phyloP scores from a whole-genome alignment of 2,113 vertebrate genomes.

The Sprattus sprattus region DNA sequence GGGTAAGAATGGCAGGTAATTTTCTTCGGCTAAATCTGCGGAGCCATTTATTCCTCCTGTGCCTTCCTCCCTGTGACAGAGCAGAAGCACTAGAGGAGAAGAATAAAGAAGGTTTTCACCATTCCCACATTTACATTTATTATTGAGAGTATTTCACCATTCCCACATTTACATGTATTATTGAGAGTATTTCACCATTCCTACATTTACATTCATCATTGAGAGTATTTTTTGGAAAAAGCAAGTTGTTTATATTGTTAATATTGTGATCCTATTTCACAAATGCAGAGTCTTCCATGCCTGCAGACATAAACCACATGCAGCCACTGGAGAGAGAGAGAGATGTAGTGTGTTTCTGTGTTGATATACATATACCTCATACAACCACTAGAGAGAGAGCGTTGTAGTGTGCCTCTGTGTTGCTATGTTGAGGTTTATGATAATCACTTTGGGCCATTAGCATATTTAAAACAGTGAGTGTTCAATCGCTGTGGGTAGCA shows the following conservation, averaged over 20 bases:
- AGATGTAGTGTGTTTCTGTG: too few relatives aligned
- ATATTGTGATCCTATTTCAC: background rate
- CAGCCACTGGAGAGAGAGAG: background rate
- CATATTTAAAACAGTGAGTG: background rate
- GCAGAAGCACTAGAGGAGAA: background rate
- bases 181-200: background rate
- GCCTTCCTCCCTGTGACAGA: background rate
- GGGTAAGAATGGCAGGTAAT: slow-evolving; percentile 3
- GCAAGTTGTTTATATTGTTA: background rate
- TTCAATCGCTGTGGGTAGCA: background rate
- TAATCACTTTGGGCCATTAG: background rate
- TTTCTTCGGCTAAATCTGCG: slow-evolving; percentile 17
- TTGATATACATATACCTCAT: background rate
- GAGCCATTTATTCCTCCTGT: slow-evolving; percentile 18
- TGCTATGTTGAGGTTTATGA: background rate
- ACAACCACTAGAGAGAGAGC: background rate
- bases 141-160: background rate
- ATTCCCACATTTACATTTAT: background rate
- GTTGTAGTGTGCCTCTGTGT: background rate
- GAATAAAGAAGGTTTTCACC: background rate
- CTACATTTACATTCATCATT: background rate
- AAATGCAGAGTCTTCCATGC: background rate
- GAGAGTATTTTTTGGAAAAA: background rate
- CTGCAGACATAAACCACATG: background rate
- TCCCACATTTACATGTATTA: background rate